Conservation (phyloP, 2,113 vertebrate genomes). For the Sinocyclocheilus anophthalmus region DNA sequence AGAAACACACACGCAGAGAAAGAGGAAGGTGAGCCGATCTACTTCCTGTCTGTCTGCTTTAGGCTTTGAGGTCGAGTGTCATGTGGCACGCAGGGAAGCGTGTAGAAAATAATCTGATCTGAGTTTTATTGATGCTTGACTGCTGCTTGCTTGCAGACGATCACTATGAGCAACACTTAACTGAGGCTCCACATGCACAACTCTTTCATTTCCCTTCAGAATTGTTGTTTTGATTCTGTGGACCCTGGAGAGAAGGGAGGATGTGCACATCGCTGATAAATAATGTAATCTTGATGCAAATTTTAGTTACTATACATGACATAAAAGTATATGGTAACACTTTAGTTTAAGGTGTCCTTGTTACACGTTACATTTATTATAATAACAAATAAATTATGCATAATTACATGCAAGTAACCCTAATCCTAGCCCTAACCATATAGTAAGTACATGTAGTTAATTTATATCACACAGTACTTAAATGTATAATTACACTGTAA, state of each 20-base stretch:
- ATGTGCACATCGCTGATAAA: too few relatives aligned
- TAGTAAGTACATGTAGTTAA: too few relatives aligned
- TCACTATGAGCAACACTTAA: background rate
- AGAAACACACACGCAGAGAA: background rate
- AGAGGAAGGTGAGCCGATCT: background rate
- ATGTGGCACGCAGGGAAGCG: background rate
- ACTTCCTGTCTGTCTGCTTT: background rate
- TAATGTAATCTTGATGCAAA: background rate
- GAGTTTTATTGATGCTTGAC: background rate
- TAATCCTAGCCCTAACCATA: too few relatives aligned
- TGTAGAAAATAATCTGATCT: background rate
- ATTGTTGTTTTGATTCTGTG: background rate
- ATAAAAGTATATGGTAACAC: background rate
- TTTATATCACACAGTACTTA: too few relatives aligned
- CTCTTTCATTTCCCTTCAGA: background rate
- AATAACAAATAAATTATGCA: too few relatives aligned
- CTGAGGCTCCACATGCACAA: background rate
- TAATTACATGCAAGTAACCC: too few relatives aligned
- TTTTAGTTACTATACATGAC: background rate
- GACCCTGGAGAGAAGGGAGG: background rate
- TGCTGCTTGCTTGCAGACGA: background rate
- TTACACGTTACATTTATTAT: too few relatives aligned
- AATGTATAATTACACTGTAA: too few relatives aligned
- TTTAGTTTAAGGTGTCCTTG: too few relatives aligned
- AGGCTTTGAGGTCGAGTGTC: background rate